phyloP scores from a whole-genome alignment of 2,113 vertebrate genomes.

The Strigops habroptila region DNA sequence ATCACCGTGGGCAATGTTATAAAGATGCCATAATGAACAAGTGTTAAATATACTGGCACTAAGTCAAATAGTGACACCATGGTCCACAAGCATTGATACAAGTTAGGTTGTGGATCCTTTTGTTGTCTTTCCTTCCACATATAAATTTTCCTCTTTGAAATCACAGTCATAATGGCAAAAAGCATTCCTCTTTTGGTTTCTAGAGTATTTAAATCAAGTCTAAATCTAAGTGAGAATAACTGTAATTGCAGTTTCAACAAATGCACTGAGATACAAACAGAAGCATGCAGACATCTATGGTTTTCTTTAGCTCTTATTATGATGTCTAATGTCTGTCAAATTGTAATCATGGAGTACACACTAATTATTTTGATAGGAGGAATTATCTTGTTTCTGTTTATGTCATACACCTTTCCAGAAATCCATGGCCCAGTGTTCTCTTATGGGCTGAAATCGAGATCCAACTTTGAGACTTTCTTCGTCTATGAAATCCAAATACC shows the following conservation, averaged over 20 bases:
- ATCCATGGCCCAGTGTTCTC: neutral
- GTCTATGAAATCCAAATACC: neutral
- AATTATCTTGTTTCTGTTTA: neutral
- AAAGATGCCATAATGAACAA: neutral
- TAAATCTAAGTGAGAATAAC: neutral
- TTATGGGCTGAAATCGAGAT: neutral
- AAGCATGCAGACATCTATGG: neutral
- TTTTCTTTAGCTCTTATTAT: neutral
- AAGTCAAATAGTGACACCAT: neutral
- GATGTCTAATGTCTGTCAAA: neutral
- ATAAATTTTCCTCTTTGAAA: neutral
- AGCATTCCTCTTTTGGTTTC: neutral
- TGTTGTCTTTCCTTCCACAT: neutral
- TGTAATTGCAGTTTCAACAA: neutral
- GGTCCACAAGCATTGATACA: neutral
- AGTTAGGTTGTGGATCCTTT: neutral
- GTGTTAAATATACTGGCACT: neutral
- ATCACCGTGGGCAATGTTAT: neutral
- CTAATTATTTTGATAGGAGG: neutral
- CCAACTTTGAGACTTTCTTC: neutral
- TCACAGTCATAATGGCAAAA: accelerated
- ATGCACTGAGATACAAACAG: neutral
- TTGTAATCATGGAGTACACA: neutral
- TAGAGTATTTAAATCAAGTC: neutral
- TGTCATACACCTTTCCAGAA: neutral